A percentile compares a stretch with the other conserved stretches of the same genome.
These are phyloP conservation scores for Biston stratarius DNA, from an alignment of 2,888 invertebrate genomes.

Conservation along the genomic window DNA sequence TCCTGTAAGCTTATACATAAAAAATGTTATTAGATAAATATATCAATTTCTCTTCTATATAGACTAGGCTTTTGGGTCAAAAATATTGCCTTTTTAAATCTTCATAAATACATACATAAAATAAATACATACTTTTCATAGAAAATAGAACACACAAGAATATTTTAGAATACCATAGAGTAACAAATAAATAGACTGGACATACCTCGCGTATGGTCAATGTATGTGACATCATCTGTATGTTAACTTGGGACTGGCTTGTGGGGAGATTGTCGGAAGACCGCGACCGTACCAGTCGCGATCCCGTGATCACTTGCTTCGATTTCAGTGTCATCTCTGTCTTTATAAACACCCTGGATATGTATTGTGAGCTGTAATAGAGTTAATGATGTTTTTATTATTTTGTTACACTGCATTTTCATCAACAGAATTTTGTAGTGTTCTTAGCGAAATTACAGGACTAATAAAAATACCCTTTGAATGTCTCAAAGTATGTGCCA, in stretches of 20 bases:
- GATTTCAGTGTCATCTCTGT: conserved; percentile 98
- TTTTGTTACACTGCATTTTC: too few relatives aligned
- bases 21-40: conserved; percentile 19
- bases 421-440: too few relatives aligned
- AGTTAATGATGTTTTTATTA: conserved; percentile 21
- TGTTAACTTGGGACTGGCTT: conserved; percentile 97
- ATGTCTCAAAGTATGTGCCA: too few relatives aligned
- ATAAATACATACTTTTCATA: conserved; percentile 1
- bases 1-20: conserved; percentile 48
- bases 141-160: background rate
- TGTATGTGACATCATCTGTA: conserved; percentile 98
- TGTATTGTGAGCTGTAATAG: conserved; percentile 93
- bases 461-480: too few relatives aligned
- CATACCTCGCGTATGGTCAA: conserved; percentile 96
- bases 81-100: conserved; percentile 10
- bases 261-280: conserved; percentile 96
- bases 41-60: conserved; percentile 1
- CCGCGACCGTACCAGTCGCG: conserved; percentile 92
- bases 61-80: conserved; percentile 21
- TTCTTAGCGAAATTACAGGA: too few relatives aligned
- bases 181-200: conserved; percentile 21
- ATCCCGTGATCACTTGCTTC: conserved; percentile 91
- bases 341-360: conserved; percentile 96
- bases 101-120: conserved; percentile 9
- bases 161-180: conserved; percentile 6